Conservation (phyloP, 2,888 invertebrate genomes). For the Heliconius hortense region DNA sequence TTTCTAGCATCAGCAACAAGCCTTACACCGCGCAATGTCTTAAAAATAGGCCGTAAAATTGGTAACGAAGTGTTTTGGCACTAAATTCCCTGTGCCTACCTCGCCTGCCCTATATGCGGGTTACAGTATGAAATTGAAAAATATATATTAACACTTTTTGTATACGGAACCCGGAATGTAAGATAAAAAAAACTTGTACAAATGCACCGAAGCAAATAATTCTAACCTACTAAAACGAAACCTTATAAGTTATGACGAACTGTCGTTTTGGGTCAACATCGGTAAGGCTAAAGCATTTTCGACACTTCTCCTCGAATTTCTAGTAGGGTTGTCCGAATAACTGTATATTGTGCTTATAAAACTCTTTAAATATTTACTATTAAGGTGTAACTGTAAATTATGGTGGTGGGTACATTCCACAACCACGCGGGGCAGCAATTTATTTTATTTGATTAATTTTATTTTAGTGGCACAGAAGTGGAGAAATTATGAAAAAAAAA, state of each 20-base stretch:
- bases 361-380: no score
- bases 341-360: background rate
- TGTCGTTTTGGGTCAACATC: slow-evolving; percentile 14
- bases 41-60: no score
- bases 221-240: slow-evolving; percentile 15
- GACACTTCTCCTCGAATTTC: slow-evolving; percentile 13
- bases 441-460: background rate
- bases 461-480: no score
- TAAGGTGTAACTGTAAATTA: background rate
- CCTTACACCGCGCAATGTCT: no score
- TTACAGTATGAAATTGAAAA: no score
- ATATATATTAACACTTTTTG: background rate
- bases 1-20: no score
- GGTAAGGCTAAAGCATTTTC: slow-evolving; percentile 6
- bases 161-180: background rate
- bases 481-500: no score
- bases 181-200: background rate
- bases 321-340: background rate
- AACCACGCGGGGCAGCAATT: background rate
- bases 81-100: no score
- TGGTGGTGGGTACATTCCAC: background rate
- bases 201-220: slow-evolving; percentile 2
- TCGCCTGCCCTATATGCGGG: no score
- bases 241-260: slow-evolving; percentile 4
- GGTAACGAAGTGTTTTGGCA: no score